phyloP scores from a whole-genome alignment of 1,140 invertebrate species.

The Lepidotrigona ventralis region DNA sequence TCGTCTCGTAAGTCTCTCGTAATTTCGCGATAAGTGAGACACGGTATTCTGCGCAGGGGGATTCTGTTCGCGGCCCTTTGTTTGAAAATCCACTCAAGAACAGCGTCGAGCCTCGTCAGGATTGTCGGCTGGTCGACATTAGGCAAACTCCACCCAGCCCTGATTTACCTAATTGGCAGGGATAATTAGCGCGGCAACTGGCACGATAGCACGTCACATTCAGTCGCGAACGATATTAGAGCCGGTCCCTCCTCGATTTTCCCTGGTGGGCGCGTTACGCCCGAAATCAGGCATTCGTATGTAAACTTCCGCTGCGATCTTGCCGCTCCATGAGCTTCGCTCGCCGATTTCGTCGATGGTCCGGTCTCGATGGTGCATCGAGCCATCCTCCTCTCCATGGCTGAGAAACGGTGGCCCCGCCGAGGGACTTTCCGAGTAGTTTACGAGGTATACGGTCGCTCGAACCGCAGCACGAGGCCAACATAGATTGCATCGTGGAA shows the following conservation, averaged over 20 bases:
- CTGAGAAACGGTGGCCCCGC: slow-evolving; percentile 39
- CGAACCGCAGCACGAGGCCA: slow-evolving; percentile 49
- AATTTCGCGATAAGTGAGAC: slow-evolving; percentile 26
- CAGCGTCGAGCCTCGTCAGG: slow-evolving; percentile 41
- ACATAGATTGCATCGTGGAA: slow-evolving; percentile 64
- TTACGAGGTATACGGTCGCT: slow-evolving; percentile 64
- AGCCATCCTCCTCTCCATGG: slow-evolving; percentile 41
- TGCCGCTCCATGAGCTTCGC: slow-evolving; percentile 35
- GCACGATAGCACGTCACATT: slow-evolving; percentile 67
- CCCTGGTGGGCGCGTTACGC: slow-evolving; percentile 38
- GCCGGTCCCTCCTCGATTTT: slow-evolving; percentile 18
- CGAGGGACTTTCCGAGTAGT: slow-evolving; percentile 63
- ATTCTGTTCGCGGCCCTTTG: slow-evolving; percentile 28
- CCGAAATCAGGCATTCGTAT: slow-evolving; percentile 75
- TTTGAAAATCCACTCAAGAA: slow-evolving; percentile 39
- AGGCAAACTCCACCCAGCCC: slow-evolving; percentile 29
- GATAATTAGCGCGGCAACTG: slow-evolving; percentile 70
- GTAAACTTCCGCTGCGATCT: slow-evolving; percentile 69
- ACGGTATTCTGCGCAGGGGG: too few relatives aligned
- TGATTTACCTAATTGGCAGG: slow-evolving; percentile 70
- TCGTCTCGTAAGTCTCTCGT: background rate
- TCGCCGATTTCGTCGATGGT: slow-evolving; percentile 49
- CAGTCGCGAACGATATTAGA: slow-evolving; percentile 39
- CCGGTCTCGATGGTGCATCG: slow-evolving; percentile 16
- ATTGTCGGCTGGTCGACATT: slow-evolving; percentile 50